Conservation (phyloP, 2,888 invertebrate species). For the Leptogaster cylindrica region DNA sequence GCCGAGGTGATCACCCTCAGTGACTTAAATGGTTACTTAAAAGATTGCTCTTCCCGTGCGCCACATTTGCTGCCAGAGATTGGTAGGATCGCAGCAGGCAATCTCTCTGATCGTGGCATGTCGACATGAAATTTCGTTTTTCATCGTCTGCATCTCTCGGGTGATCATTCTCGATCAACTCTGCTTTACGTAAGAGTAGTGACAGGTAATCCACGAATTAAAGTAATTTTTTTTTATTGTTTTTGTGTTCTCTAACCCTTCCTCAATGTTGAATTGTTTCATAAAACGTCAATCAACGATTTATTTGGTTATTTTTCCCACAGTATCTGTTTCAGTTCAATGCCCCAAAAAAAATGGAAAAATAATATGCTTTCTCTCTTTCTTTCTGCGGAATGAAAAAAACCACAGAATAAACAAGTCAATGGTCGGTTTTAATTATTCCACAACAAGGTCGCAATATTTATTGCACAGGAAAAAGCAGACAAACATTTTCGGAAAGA, state of each 20-base stretch:
- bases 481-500: not conserved
- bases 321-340: constrained; percentile 13
- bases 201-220: constrained; percentile 41
- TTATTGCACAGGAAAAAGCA: constrained; percentile 24
- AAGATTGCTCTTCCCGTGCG: constrained; percentile 3
- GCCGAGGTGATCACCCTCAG: constrained; percentile 33
- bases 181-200: constrained; percentile 17
- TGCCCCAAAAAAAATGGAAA: not conserved
- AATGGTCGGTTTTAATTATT: constrained; percentile 31
- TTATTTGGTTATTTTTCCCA: constrained; percentile 9
- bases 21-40: constrained; percentile 17
- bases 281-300: constrained; percentile 27
- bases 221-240: constrained; percentile 16
- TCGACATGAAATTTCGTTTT: constrained; percentile 45
- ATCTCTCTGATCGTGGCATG: constrained; percentile 45
- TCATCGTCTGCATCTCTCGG: constrained; percentile 33
- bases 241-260: not conserved
- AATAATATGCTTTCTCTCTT: not conserved
- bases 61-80: constrained; percentile 25
- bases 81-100: constrained; percentile 42
- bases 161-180: constrained; percentile 37
- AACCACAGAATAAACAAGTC: not conserved
- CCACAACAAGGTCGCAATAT: not conserved
- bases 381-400: not conserved
- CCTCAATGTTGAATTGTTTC: constrained; percentile 27